A percentile compares a stretch with the other conserved stretches of the same genome.
These are phyloP conservation scores for Epicampocera succincta DNA, from an alignment of 2,888 invertebrate species.

Conservation along the genomic window DNA sequence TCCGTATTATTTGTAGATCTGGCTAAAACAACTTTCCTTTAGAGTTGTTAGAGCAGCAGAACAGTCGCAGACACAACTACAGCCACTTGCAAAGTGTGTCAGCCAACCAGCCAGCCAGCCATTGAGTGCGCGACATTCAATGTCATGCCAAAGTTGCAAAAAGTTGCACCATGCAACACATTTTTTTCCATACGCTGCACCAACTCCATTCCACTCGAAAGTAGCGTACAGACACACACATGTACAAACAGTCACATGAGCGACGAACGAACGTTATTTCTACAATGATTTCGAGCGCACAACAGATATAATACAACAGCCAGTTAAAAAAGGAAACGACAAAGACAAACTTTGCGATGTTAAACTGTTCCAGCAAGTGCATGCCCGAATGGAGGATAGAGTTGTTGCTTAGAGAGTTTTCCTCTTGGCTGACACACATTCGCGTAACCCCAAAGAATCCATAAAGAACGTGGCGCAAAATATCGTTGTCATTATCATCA, in stretches of 20 bases:
- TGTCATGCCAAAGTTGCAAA: slow-evolving; percentile 64
- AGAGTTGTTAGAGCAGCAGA: slow-evolving; percentile 54
- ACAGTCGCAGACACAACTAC: slow-evolving; percentile 19
- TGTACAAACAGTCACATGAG: slow-evolving; percentile 19
- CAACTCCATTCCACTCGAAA: slow-evolving; percentile 18
- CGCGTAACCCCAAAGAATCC: slow-evolving; percentile 20
- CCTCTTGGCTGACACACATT: background rate
- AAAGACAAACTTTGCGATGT: slow-evolving; percentile 28
- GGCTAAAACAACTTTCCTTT: slow-evolving; percentile 59
- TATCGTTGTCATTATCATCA: slow-evolving; percentile 29
- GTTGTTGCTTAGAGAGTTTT: slow-evolving; percentile 7
- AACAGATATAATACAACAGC: slow-evolving; percentile 27
- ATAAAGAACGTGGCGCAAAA: slow-evolving; percentile 30
- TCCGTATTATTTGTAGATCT: slow-evolving; percentile 40
- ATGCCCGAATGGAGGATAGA: background rate
- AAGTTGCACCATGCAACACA: slow-evolving; percentile 52
- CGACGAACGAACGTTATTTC: slow-evolving; percentile 49
- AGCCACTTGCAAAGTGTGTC: slow-evolving; percentile 56
- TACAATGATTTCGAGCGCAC: slow-evolving; percentile 50
- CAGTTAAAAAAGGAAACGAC: background rate
- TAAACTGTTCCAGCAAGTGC: slow-evolving; percentile 42
- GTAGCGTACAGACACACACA: background rate
- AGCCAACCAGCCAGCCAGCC: slow-evolving; percentile 54
- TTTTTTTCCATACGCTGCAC: slow-evolving; percentile 17
- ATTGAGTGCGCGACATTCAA: slow-evolving; percentile 67